Evolutionary conservation across 92 coral and sea anemone species (phyloP).

Genomic region (Scolanthus callimorphus): DNA sequence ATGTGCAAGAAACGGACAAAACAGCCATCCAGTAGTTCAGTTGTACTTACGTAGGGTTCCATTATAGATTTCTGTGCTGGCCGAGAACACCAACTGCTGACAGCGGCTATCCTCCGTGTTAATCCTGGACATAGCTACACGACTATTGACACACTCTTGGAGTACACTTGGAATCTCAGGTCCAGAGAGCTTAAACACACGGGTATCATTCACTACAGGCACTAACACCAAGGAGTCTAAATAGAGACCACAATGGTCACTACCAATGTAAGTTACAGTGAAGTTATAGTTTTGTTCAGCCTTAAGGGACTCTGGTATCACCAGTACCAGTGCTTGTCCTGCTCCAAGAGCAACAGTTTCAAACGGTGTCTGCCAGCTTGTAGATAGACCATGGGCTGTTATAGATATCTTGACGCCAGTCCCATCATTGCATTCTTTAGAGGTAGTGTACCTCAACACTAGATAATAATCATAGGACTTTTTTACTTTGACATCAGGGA

Average conservation of each 20-base stretch:
- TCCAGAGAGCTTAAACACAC: conserved; percentile 44
- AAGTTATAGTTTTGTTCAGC: conserved; percentile 27
- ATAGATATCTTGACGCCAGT: neutral
- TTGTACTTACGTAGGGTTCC: conserved; percentile 74
- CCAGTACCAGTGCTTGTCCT: conserved; percentile 30
- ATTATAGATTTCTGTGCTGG: conserved; percentile 80
- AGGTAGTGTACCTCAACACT: conserved; percentile 53
- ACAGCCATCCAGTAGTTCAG: too few relatives aligned
- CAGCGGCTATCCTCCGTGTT: conserved; percentile 48
- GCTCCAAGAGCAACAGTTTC: conserved; percentile 21
- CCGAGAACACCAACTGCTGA: conserved; percentile 56
- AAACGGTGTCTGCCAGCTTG: neutral
- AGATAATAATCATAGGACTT: conserved; percentile 34
- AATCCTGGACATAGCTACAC: conserved; percentile 18
- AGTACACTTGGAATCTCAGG: conserved; percentile 25
- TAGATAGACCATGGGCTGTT: neutral
- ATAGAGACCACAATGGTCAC: conserved; percentile 33
- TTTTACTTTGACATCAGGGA: conserved; percentile 16
- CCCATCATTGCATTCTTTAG: conserved; percentile 12
- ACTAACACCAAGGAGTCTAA: conserved; percentile 73
- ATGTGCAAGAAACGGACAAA: too few relatives aligned
- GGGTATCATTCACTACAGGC: conserved; percentile 57
- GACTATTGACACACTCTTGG: conserved; percentile 34
- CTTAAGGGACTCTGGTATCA: conserved; percentile 11
- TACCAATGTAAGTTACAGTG: conserved; percentile 26